Base-by-base conservation (phyloP, 2,797 vertebrate genomes). In the Catamblyrhynchus diadema region DNA sequence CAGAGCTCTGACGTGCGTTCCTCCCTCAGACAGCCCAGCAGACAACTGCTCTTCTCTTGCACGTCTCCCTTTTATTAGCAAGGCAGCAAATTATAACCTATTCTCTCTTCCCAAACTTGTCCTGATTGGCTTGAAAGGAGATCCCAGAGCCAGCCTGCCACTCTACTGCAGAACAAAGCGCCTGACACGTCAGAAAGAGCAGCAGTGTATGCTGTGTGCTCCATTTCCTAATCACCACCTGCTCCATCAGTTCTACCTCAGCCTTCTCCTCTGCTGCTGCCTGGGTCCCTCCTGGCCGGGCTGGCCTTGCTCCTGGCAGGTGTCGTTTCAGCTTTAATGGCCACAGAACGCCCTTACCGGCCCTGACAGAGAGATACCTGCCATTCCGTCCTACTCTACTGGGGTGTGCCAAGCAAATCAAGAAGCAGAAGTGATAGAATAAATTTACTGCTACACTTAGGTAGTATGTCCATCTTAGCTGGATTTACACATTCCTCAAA, bases 181-280 rank as follows among this genome's bases (percentile, higher is more conserved):
- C 27, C 37, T 61, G 69, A 33, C 50, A 51, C 1, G 8, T 37
- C 35, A 4, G 10, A 32, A 41, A 18, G 27, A 39, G 0, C 44
- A 70, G 23, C 0, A 53, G n/a, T 0, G 9, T 2, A 1, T 8
- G 42, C 28, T 20, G 17, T 30, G 32, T n/a, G 41, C 28, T 50
- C 24, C 30, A 30, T 32, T 42, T 50, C 72, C 59, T 32, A 7
- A 51, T 28, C 45, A 69, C 10, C 44, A 23, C 8, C 44, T 1
- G 7, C 35, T 41, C 50, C 64, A 42, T 23, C 51, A 50, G 10
- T 12, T 71, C 59, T 14, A 1, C n/a, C 61, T 41, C 69, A 59
- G 57, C 27, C 9, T 61, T 14, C 44, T 25, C 44, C 39, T 51
- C 33, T 48, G 22, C 59, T 50, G 62, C 72, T 67, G 48, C 57